A percentile compares a stretch with the other conserved stretches of the same genome.
Conservation (phyloP, 1,140 invertebrate genomes). For the Macrocentrus cingulum region DNA sequence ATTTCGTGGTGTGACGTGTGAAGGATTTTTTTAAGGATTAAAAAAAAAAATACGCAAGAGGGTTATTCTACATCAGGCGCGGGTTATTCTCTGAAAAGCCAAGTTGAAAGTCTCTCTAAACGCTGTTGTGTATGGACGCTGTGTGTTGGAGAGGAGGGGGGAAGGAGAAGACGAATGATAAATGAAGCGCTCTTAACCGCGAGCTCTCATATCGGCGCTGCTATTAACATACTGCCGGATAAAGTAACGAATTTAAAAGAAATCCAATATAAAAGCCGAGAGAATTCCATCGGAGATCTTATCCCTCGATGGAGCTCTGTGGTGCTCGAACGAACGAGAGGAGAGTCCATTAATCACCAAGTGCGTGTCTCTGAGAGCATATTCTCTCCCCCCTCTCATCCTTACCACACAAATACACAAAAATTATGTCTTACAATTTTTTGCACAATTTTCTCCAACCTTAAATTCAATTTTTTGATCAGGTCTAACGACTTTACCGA, state of each 20-base stretch:
- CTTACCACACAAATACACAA: slow-evolving; percentile 2
- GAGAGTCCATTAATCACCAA: slow-evolving; percentile 58
- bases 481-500: too few relatives aligned
- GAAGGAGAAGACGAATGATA: slow-evolving; percentile 47
- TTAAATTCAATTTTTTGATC: too few relatives aligned
- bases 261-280: slow-evolving; percentile 57
- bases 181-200: slow-evolving; percentile 56
- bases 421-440: not conserved
- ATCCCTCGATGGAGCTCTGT: slow-evolving; percentile 32
- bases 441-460: not conserved
- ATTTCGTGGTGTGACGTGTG: too few relatives aligned
- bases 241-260: slow-evolving; percentile 61
- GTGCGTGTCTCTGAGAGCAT: slow-evolving; percentile 30
- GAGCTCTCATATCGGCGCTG: slow-evolving; percentile 54
- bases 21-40: too few relatives aligned
- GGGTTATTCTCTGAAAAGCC: too few relatives aligned
- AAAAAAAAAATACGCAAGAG: too few relatives aligned
- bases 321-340: slow-evolving; percentile 48
- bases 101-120: too few relatives aligned
- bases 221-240: slow-evolving; percentile 59
- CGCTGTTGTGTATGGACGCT: not conserved
- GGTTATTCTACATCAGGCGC: too few relatives aligned
- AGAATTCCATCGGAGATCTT: slow-evolving; percentile 51
- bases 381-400: slow-evolving; percentile 34
- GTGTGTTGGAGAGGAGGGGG: slow-evolving; percentile 16